Conservation (phyloP, 2,888 invertebrate genomes). For the Glyphotaelius pellucidus region DNA sequence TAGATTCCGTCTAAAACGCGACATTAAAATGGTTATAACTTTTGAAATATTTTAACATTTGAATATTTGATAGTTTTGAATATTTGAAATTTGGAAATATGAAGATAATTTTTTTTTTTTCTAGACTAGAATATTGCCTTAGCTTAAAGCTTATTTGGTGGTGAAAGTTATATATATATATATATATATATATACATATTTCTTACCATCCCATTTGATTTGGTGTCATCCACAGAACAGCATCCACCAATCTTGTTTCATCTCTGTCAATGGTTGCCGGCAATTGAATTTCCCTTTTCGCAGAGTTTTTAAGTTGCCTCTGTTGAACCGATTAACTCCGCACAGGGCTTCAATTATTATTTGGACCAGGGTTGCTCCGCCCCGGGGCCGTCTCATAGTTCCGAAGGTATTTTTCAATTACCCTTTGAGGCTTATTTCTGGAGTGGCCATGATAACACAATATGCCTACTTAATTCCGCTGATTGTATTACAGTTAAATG, state of each 20-base stretch:
- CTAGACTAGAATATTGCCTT: no score
- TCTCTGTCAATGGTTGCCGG: slow-evolving; percentile 17
- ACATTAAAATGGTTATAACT: no score
- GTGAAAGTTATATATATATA: no score
- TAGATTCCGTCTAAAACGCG: no score
- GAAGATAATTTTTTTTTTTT: no score
- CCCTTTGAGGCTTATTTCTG: neutral
- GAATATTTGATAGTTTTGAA: no score
- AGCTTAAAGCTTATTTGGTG: no score
- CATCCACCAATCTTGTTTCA: neutral
- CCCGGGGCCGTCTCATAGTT: slow-evolving; percentile 19
- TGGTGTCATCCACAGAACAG: no score
- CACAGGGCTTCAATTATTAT: slow-evolving; percentile 61
- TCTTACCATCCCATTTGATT: no score
- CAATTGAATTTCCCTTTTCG: slow-evolving; percentile 63
- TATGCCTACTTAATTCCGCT: neutral
- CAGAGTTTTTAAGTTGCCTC: slow-evolving; percentile 58
- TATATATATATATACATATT: no score
- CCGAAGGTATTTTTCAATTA: slow-evolving; percentile 19
- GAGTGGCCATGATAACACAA: neutral
- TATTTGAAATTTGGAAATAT: no score
- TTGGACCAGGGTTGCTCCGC: slow-evolving; percentile 30
- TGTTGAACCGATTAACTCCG: slow-evolving; percentile 59
- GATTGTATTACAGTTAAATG: neutral
- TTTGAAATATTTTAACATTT: no score